Conservation (phyloP, 1,140 invertebrate genomes). For the Cyclina sinensis region DNA sequence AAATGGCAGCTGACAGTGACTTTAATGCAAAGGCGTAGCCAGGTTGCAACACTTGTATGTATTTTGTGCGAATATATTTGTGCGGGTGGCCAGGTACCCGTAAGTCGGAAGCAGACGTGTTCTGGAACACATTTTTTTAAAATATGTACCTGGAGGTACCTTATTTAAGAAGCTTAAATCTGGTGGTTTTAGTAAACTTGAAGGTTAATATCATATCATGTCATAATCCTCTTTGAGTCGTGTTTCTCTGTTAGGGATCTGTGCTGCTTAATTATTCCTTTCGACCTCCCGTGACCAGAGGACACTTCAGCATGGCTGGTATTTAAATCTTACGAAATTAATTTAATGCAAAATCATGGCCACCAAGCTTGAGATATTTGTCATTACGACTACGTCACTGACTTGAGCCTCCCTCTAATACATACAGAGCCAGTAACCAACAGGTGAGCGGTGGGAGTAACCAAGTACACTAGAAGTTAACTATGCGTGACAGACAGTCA, state of each 20-base stretch:
- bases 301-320: not conserved
- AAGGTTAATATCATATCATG: too few species aligned
- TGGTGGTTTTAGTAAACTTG: too few species aligned
- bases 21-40: not conserved
- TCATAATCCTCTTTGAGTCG: too few species aligned
- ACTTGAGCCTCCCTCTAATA: not conserved
- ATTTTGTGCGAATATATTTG: too few species aligned
- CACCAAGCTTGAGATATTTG: not conserved
- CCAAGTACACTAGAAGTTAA: conserved; percentile 58
- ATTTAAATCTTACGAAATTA: not conserved
- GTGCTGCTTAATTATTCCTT: too few species aligned
- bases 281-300: not conserved
- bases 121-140: too few species aligned
- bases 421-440: not conserved
- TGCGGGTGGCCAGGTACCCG: too few species aligned
- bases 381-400: conserved; percentile 2
- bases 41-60: too few species aligned
- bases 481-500: conserved; percentile 59
- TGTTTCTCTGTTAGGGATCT: too few species aligned
- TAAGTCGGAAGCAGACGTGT: too few species aligned
- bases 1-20: not conserved
- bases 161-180: too few species aligned
- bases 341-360: conserved; percentile 8
- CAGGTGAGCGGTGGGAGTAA: conserved; percentile 56
- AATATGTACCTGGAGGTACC: too few species aligned